These are phyloP conservation scores for Eulemur macaco DNA, from an alignment of 2,113 vertebrate genomes.

Conservation along the genomic window DNA sequence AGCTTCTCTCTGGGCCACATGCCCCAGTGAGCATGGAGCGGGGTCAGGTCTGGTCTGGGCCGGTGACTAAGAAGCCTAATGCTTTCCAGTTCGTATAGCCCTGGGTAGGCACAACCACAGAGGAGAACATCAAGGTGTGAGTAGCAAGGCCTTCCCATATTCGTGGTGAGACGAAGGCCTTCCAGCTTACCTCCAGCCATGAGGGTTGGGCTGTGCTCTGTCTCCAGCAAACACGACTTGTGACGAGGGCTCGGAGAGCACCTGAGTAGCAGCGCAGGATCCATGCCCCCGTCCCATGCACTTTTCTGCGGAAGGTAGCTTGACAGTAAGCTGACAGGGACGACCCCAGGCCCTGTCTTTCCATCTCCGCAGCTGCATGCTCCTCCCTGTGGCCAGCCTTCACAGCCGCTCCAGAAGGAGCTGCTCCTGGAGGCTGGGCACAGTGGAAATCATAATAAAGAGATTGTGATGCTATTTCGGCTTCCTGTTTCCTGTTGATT, in stretches of 20 bases:
- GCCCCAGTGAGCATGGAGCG: not conserved
- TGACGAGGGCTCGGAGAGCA: not conserved
- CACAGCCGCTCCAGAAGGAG: conserved; percentile 5
- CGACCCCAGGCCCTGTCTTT: conserved; percentile 47
- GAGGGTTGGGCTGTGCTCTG: not conserved
- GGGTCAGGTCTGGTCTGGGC: not conserved
- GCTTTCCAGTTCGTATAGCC: not conserved
- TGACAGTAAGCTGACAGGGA: conserved; percentile 22
- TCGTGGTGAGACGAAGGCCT: conserved; percentile 5
- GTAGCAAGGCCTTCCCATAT: not conserved
- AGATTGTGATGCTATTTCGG: conserved; percentile 47
- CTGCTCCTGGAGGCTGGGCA: conserved; percentile 54
- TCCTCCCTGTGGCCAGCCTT: conserved; percentile 41
- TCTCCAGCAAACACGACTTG: not conserved
- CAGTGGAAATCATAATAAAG: conserved; percentile 70
- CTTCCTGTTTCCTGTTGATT: conserved; percentile 44
- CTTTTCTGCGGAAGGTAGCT: conserved; percentile 53
- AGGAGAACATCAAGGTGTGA: not conserved
- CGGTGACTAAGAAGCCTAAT: not conserved
- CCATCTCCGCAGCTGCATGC: conserved; percentile 50
- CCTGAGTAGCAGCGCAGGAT: not conserved
- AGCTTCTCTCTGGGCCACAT: not conserved
- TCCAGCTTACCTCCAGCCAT: not conserved
- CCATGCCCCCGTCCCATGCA: not conserved
- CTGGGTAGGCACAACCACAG: not conserved